These are phyloP conservation scores for Thecophora atra DNA, from an alignment of 2,888 invertebrate species.

Conservation along the genomic window DNA sequence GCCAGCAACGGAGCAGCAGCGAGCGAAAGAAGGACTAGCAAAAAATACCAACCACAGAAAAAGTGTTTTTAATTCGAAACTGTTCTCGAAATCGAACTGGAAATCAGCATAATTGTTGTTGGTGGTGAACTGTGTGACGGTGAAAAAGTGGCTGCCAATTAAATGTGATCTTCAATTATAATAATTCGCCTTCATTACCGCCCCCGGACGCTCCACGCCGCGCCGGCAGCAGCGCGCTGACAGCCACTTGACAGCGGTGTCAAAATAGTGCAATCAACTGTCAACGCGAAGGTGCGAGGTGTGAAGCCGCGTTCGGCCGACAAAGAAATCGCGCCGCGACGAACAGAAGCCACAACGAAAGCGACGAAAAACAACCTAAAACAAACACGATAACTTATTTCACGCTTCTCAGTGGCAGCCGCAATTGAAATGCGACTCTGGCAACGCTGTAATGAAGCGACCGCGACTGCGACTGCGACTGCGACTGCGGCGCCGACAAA, in stretches of 20 bases:
- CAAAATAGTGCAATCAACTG: conserved; percentile 43
- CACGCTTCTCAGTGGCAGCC: too few species aligned
- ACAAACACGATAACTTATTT: neutral
- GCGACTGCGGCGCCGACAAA: too few species aligned
- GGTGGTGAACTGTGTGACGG: too few species aligned
- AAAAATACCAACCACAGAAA: neutral
- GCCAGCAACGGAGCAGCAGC: conserved; percentile 29
- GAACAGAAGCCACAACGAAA: too few species aligned
- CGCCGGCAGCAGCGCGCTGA: conserved; percentile 44
- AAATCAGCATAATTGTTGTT: conserved; percentile 21
- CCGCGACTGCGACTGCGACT: too few species aligned
- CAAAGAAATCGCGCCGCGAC: neutral
- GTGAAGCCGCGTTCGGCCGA: neutral
- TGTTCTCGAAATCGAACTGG: neutral
- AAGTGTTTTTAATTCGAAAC: neutral
- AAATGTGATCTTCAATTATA: conserved; percentile 22
- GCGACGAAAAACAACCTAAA: neutral
- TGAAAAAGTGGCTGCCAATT: conserved; percentile 8
- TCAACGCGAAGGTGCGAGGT: conserved; percentile 31
- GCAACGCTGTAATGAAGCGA: too few species aligned
- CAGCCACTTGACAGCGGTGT: conserved; percentile 45
- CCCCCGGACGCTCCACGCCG: conserved; percentile 1
- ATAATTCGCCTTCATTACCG: neutral
- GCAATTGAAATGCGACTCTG: too few species aligned
- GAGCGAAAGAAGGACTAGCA: neutral